Base-by-base conservation (phyloP, 2,113 vertebrate genomes). In the Gadus chalcogrammus region DNA sequence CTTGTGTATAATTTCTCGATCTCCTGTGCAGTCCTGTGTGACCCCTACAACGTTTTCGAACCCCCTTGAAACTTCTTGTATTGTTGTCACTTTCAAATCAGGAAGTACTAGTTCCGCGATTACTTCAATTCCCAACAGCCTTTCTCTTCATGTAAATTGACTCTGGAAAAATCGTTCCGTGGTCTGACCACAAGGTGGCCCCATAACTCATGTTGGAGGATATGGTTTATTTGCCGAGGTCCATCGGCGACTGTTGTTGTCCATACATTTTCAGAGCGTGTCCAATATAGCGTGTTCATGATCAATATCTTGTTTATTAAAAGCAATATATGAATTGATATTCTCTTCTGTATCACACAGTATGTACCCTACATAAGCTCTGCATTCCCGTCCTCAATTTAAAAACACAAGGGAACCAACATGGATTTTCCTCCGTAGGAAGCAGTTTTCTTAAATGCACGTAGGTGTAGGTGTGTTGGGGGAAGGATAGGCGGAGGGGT, bases 121-220 rank as follows among this genome's bases (percentile, higher is more conserved):
- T 60, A 89, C 87, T 86, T 0, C 83, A 80, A 72, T 18, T 87
- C 85, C 88, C 88, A 18, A 52, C 81, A 0, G 1, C 83, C 16
- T 7, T n/a, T 1, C 8, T 48, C 42, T 2, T 13, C 18, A 48
- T 2, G 67, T 56, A n/a, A 2, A 1, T 20, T 11, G 52, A 9
- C 27, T 42, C 67, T 67, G 0, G 7, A 1, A 0, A 42, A 13
- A 28, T 3, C 4, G 15, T 3, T 3, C 17, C 17, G 18, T 61
- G 16, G 4, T 16, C 2, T 68, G 53, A 72, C 70, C 81, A 53
- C 79, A 15, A 72, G 84, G 65, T 79, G 84, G 82, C 78, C 65
- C 70, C 70, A 66, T 38, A 42, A 2, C 69, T 64, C n/a, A 63
- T 5, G 1, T 1, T 35, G 0, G 28, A 56, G 16, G 0, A 28